These are phyloP conservation scores for Rhea americana DNA, from an alignment of 2,113 vertebrate species.

Conservation along the genomic window DNA sequence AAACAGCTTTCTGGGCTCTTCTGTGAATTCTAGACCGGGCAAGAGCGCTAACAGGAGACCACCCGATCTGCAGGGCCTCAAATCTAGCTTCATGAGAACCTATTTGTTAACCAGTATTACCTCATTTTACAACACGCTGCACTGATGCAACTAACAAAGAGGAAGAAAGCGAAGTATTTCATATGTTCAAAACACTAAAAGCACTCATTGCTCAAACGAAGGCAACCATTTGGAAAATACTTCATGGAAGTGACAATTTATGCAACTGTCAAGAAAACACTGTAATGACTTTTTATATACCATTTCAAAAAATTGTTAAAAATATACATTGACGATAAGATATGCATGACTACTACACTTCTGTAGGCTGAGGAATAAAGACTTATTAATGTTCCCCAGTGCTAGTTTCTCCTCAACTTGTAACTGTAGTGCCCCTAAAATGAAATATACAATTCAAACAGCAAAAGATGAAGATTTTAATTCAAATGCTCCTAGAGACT, in stretches of 20 bases:
- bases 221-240: neutral
- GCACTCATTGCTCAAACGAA: neutral
- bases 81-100: neutral
- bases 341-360: neutral
- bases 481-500: neutral
- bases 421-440: neutral
- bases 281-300: neutral
- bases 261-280: neutral
- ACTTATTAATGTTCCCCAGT: neutral
- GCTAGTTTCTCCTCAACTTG: neutral
- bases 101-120: neutral
- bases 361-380: neutral
- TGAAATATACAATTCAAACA: neutral
- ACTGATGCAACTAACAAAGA: neutral
- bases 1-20: neutral
- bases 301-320: neutral
- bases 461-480: neutral
- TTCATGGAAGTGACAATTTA: neutral
- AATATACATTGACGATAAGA: neutral
- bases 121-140: neutral
- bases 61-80: neutral
- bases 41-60: neutral
- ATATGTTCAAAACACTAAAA: neutral
- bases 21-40: neutral
- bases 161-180: neutral